Evolutionary conservation across 37 sponge, comb jelly and placozoan species (phyloP).

Genomic region (Diacarnus erythraeanus): DNA sequence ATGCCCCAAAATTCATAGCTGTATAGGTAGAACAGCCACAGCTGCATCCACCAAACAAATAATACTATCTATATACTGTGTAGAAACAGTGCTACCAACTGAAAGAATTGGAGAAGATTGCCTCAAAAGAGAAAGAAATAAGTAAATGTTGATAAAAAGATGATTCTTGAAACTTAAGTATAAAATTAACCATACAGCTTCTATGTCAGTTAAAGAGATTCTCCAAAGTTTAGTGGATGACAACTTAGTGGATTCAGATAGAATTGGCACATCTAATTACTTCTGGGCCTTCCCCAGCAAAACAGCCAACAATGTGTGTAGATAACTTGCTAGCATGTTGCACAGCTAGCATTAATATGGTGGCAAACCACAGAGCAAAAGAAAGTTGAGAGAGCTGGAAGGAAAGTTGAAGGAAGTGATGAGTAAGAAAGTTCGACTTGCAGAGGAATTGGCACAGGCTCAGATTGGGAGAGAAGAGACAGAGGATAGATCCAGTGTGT

Average conservation of each 20-base stretch:
- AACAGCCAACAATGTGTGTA: slow-evolving; percentile 57
- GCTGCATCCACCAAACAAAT: too few relatives aligned
- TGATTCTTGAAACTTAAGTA: too few relatives aligned
- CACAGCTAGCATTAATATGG: neutral
- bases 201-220: slow-evolving; percentile 96
- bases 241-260: slow-evolving; percentile 83
- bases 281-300: slow-evolving; percentile 98
- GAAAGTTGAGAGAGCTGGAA: slow-evolving; percentile 33
- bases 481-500: slow-evolving; percentile 53
- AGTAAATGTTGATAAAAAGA: too few relatives aligned
- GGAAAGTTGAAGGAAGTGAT: slow-evolving; percentile 27
- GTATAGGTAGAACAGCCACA: too few relatives aligned
- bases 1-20: too few relatives aligned
- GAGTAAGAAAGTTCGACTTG: slow-evolving; percentile 23
- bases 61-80: neutral
- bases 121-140: slow-evolving; percentile 96
- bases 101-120: slow-evolving; percentile 95
- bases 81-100: slow-evolving; percentile 94
- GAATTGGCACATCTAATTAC: slow-evolving; percentile 96
- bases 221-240: slow-evolving; percentile 96
- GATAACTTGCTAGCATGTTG: neutral
- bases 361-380: slow-evolving; percentile 31
- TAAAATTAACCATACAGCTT: slow-evolving; percentile 56
- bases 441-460: slow-evolving; percentile 38
- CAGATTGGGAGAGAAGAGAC: slow-evolving; percentile 55